Base-by-base conservation (phyloP, 2,888 invertebrate genomes). In the Thymelicus lineola region DNA sequence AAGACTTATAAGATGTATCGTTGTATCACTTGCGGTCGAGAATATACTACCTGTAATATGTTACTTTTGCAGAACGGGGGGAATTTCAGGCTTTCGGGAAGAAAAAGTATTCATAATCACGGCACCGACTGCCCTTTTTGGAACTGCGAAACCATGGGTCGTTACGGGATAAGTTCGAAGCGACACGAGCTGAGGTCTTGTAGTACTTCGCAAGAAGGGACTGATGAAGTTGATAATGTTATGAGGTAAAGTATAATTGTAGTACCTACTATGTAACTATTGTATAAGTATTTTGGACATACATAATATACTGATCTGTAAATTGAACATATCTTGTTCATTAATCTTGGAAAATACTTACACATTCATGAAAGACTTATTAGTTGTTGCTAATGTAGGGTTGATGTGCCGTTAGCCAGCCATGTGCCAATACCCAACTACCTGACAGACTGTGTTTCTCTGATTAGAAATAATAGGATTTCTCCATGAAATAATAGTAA, bases 141-240 rank as follows among this genome's bases (percentile, higher is more conserved):
- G 12, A 14, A 58, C 42, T 38, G 53, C n/a, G 70, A 74, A 69
- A 73, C 58, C n/a, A 91, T 91, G 91, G 87, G 72, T 1, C 71
- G 80, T 7, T 86, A 85, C 74, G 86, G 86, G 6, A 9, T 85
- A 1, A 68, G 73, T 6, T 72, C 72, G 10, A 73, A 74, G 4
- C 60, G 67, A 20, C 46, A 58, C 6, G 46, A 62, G 5, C 55
- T n/a, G 35, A 14, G 6, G 6, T 7, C 55, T 35, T 45, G 45
- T 14, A 36, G 46, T 36, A 35, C 14, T 57, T 35, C 38, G 0
- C 62, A 35, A 58, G 69, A 67, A 20, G 68, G 68, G 45, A 61
- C 53, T 35, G 92, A 93, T 81, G 90, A 81, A 77, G 84, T 88
- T 36, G 92, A 92, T 75, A 90, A 91, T 84, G 77, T 83, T 10